Evolutionary conservation across 2,113 vertebrate genomes (phyloP), one percentile per base, ranked within the genome.

Genomic region (Galemys pyrenaicus): DNA sequence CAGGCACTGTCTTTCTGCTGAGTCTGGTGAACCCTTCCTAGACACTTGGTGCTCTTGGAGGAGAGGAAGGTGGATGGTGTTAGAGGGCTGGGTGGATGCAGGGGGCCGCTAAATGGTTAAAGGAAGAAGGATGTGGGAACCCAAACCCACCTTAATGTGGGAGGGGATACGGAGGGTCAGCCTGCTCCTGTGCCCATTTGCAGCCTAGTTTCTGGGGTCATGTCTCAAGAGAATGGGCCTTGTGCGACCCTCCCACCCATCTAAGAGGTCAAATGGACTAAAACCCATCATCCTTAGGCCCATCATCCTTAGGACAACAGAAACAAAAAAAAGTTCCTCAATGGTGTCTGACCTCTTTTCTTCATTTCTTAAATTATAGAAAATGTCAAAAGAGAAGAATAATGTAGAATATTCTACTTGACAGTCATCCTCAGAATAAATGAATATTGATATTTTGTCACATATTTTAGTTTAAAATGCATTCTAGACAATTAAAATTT

Each of bases 21-120:
- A 60, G 24, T 68, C 56, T 71, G 32, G 32, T 87, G 37, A 62
- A 73, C 12, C 32, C 46, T 51, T 67, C n/a, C 83, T 8, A 78
- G n/a, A 41, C 35, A 3, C 39, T 54, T 3, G 32, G 44, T 49
- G 26, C 6, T 30, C 10, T 6, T 2, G 24, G 32, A 62, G 17
- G 62, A 49, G 41, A 24, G 58, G 24, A 41, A 44, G 32, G 30
- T 12, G 32, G 30, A 1, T 2, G 16, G 35, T 30, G 2, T 24
- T 3, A 0, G 17, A 15, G 37, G 20, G 7, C 10, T 22, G 26
- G n/a, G 15, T 19, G 62, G 44, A 84, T 8, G 2, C 37, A n/a
- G 19, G n/a, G 44, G 58, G 32, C 20, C 35, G 86, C 4, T 64
- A 6, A 8, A 2, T 2, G 2, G n/a, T 44, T 54, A 20, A 24